A percentile compares a stretch with the other conserved stretches of the same genome.
Evolutionary conservation across 2,888 invertebrate species (phyloP).

Genomic region (Maniola hyperantus): DNA sequence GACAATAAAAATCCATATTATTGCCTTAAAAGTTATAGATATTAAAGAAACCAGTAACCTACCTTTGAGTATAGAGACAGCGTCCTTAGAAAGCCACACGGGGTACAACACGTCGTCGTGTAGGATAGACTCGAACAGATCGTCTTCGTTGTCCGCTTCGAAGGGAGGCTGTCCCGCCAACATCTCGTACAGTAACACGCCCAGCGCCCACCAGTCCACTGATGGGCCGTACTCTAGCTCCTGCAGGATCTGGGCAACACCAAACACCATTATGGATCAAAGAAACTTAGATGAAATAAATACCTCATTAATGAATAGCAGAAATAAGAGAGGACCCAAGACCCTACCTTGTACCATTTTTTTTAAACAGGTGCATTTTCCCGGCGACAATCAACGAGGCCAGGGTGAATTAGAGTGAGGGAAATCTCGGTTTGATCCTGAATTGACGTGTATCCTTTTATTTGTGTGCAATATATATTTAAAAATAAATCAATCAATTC

Average conservation of each 20-base stretch:
- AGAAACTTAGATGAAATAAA: neutral
- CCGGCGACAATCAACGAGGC: no score
- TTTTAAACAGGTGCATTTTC: neutral
- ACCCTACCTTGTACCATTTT: neutral
- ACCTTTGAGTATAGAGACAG: conserved; percentile 75
- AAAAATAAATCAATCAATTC: no score
- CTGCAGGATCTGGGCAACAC: conserved; percentile 87
- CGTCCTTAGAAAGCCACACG: conserved; percentile 88
- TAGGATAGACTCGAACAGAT: conserved; percentile 98
- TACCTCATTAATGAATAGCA: neutral
- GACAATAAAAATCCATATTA: neutral
- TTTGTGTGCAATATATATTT: no score
- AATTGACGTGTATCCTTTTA: no score
- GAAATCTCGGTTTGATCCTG: no score
- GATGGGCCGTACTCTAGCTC: conserved; percentile 95
- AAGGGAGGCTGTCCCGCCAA: conserved; percentile 99
- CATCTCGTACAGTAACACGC: conserved; percentile 99
- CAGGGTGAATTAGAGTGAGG: no score
- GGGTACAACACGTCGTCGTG: conserved; percentile 99
- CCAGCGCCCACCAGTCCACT: conserved; percentile 98
- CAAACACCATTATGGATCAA: neutral
- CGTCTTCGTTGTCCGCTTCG: conserved; percentile 99
- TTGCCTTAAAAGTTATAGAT: no score
- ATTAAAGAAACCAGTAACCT: neutral
- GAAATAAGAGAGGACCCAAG: neutral